Evolutionary conservation across 2,797 vertebrate genomes (phyloP).

Genomic region (Aotus griseimembra): DNA sequence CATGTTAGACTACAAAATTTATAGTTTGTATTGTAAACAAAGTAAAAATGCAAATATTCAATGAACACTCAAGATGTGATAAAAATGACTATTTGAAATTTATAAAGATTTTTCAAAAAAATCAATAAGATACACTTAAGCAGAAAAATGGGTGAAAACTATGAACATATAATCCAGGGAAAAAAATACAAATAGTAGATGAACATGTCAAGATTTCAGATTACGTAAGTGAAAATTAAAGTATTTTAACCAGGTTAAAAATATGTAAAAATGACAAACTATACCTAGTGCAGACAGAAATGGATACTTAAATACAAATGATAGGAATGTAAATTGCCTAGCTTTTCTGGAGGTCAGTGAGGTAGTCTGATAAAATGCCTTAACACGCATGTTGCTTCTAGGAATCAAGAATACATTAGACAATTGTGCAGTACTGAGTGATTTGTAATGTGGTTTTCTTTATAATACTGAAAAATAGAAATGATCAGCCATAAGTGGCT

Average conservation of each 20-base stretch:
- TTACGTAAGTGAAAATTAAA: background rate
- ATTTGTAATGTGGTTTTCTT: background rate
- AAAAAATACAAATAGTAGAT: background rate
- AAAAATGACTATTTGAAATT: background rate
- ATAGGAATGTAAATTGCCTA: background rate
- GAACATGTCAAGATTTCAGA: background rate
- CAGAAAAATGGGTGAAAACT: background rate
- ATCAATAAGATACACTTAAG: background rate
- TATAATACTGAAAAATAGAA: background rate
- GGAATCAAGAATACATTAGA: conserved; percentile 2
- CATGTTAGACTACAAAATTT: background rate
- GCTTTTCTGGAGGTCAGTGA: background rate
- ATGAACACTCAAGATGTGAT: background rate
- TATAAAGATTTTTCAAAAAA: background rate
- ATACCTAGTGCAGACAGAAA: background rate
- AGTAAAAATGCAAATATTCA: background rate
- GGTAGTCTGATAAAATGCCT: background rate
- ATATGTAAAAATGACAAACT: background rate
- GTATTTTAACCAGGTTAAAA: background rate
- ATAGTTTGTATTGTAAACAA: background rate
- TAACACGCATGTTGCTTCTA: background rate
- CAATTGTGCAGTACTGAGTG: background rate
- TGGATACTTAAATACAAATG: background rate
- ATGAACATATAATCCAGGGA: background rate
- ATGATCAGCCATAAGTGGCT: background rate